Base-by-base conservation (phyloP, 2,888 invertebrate species). In the Unio pictorum region DNA sequence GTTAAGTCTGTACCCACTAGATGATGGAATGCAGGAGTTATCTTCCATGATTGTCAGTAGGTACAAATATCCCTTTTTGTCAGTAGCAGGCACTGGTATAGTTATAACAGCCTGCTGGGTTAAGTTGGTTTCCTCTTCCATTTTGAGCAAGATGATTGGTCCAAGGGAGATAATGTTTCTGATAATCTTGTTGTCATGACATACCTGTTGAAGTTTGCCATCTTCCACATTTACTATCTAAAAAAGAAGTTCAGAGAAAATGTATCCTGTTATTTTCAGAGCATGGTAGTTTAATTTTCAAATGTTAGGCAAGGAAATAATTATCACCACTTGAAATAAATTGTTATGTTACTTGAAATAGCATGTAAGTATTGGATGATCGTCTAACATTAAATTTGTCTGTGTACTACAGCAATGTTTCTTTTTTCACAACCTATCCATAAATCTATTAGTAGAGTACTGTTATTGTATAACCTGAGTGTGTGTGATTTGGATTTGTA, bases 21-120 rank as follows among this genome's bases (percentile, higher is more conserved):
- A 74, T 55, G 82, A 84, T 0, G 88, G 88, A 3, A 81, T 72
- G 71, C 88, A 88, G 2, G 86, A 83, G 83, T 86, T 85, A 70
- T 89, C 87, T n/a, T 81, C 82, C 74, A 78, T 79, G 69, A 87
- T 81, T 8, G 88, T 85, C 60, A 88, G 72, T 26, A 89, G 76
- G 60, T 83, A 82, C 45, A 87, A 86, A 26, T 81, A 76, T 20
- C 74, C 71, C 69, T 75, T 73, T 75, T 74, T 66, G 69, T 76
- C 65, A 65, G 74, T 26, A 72, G 79, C 34, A 0, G 88, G 86
- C 5, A 85, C 81, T 20, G 88, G 88, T 56, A 89, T 81, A 18
- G 87, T 88, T 45, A 89, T 69, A 18, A 84, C 85, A 30, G 85
- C 84, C 78, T 81, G 75, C 28, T 79, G 76, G 73, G 83, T 79